Conservation (phyloP, 2,888 invertebrate genomes). For the Drosophila limbata region DNA sequence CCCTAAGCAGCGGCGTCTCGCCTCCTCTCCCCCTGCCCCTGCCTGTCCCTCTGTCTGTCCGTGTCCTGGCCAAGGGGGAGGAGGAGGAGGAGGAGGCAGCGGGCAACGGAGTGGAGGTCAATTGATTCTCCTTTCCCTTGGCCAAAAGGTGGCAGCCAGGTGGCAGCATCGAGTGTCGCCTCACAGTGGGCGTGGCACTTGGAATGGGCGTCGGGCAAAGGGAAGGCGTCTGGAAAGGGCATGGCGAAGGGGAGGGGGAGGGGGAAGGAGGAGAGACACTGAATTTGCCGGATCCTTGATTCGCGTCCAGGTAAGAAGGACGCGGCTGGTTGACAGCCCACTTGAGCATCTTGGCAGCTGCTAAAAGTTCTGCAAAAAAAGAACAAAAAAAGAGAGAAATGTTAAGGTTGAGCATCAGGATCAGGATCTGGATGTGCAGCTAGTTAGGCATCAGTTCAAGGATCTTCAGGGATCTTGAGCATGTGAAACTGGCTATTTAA, state of each 20-base stretch:
- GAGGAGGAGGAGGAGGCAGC: conserved; percentile 12
- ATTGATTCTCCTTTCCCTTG: conserved; percentile 83
- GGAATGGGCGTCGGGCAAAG: not conserved
- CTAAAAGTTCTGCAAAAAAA: conserved; percentile 15
- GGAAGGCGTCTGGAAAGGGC: not conserved
- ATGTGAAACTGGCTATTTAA: conserved; percentile 56
- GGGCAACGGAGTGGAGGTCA: conserved; percentile 80
- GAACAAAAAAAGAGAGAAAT: not conserved
- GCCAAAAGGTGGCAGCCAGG: conserved; percentile 24
- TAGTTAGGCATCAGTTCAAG: not conserved
- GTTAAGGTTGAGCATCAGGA: conserved; percentile 24
- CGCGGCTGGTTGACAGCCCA: conserved; percentile 84
- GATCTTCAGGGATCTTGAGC: conserved; percentile 10
- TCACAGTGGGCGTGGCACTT: not conserved
- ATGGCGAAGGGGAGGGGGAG: not conserved
- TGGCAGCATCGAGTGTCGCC: conserved; percentile 38
- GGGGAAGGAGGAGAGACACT: not conserved
- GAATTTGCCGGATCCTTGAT: conserved; percentile 44
- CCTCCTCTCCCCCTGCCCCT: not conserved
- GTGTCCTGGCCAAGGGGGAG: not conserved
- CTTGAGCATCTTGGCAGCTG: conserved; percentile 81
- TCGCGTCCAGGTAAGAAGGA: conserved; percentile 72
- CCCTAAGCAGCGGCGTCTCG: conserved; percentile 62
- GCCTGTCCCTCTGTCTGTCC: not conserved
- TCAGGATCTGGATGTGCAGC: conserved; percentile 16